Evolutionary conservation across 2,888 invertebrate genomes (phyloP).

Genomic region (Platerodrilus igneus): DNA sequence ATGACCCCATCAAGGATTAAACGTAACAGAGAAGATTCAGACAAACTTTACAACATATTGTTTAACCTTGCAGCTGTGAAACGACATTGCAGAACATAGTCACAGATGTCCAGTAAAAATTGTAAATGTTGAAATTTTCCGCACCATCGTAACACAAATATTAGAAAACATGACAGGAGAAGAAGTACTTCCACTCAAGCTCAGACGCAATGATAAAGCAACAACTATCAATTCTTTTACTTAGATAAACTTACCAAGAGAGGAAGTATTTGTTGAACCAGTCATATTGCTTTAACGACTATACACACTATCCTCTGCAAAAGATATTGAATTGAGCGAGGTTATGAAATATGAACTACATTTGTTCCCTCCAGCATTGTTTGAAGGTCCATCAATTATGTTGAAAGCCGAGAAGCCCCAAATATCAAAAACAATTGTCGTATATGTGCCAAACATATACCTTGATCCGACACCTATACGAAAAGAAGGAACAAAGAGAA

Average conservation of each 20-base stretch:
- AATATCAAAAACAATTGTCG: too few species aligned
- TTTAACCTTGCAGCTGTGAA: constrained; percentile 1
- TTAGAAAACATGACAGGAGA: too few species aligned
- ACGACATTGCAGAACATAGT: constrained; percentile 1
- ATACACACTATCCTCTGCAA: too few species aligned
- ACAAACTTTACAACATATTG: background rate
- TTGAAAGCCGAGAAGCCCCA: constrained; percentile 6
- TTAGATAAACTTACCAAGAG: too few species aligned
- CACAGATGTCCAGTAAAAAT: too few species aligned
- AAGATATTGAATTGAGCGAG: constrained; percentile 1
- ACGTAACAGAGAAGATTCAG: constrained; percentile 1
- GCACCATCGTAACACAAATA: too few species aligned
- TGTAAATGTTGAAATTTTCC: constrained; percentile 2
- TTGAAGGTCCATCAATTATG: constrained; percentile 5
- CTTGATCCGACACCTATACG: too few species aligned
- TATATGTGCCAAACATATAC: too few species aligned
- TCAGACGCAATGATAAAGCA: constrained; percentile 5
- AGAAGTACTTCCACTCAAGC: constrained; percentile 1
- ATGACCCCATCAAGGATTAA: constrained; percentile 2
- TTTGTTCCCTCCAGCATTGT: constrained; percentile 4
- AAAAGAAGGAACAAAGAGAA: too few species aligned
- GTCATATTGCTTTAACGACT: constrained; percentile 2
- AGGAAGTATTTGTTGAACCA: background rate
- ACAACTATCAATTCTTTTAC: constrained; percentile 3
- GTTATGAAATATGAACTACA: constrained; percentile 8